Base-by-base conservation (phyloP, 1,140 invertebrate species). In the Habropoda laboriosa region DNA sequence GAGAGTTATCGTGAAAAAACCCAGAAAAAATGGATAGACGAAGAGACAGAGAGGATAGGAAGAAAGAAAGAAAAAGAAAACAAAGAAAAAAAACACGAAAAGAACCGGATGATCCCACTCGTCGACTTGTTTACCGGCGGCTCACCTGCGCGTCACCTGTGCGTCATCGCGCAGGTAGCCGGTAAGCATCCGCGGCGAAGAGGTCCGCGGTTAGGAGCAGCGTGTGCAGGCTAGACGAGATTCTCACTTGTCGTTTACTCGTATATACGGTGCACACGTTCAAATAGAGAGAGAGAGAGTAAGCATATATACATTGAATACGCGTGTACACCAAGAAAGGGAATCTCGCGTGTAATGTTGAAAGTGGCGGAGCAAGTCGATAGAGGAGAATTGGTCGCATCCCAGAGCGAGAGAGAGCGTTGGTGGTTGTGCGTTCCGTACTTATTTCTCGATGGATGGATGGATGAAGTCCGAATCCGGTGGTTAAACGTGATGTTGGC, bases 181-280 rank as follows among this genome's bases (percentile, higher is more conserved):
- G 38, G 58, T 55, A 58, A 79, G 38, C 71, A 68, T 77, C 76
- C 63, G 57, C 63, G 57, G 67, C 30, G 64, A 57, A 32, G 78
- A 75, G 72, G 55, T 49, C 27, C 42, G 32, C 32, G 53, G 40
- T 10, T 1, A 8, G 24, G 45, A 10, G 64, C 64, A n/a, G n/a
- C n/a, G n/a, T n/a, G n/a, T n/a, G n/a, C n/a, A n/a, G n/a, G 51
- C 24, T 24, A 51, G 45, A 53, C 18, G 35, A 4, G 49, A 88
- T 91, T 90, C 90, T 91, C 82, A 91, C 90, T 89, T 85, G 77
- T 88, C 81, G n/a, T n/a, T n/a, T n/a, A n/a, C n/a, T n/a, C n/a
- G n/a, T n/a, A n/a, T n/a, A n/a, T n/a, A n/a, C n/a, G 53, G 82
- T 76, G 81, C 79, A 85, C 82, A 83, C 83, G 89, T 86, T n/a